Evolutionary conservation across 2,113 vertebrate species (phyloP).

Genomic region (Pipa parva): DNA sequence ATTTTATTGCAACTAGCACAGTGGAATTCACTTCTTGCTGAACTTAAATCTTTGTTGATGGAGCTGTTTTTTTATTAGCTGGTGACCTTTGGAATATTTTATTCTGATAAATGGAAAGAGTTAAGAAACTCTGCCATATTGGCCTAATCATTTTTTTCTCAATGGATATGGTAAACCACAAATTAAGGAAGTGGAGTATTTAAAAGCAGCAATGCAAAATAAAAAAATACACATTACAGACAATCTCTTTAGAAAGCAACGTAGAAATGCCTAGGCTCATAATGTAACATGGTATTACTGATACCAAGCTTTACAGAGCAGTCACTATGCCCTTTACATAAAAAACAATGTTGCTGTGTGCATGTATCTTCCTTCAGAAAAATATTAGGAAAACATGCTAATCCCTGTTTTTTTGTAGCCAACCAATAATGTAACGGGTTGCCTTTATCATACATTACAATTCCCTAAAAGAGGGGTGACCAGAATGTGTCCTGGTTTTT

Average conservation of each 20-base stretch:
- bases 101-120: conserved; percentile 21
- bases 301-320: no score
- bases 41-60: conserved; percentile 2
- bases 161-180: background rate
- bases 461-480: no score
- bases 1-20: conserved; percentile 11
- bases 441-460: no score
- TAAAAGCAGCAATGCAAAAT: background rate
- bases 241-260: background rate
- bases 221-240: background rate
- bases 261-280: background rate
- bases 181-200: background rate
- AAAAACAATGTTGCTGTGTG: no score
- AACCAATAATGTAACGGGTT: no score
- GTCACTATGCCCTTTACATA: no score
- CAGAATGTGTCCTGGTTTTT: no score
- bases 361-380: no score
- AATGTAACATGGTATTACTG: no score
- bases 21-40: conserved; percentile 12
- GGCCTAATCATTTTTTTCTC: background rate
- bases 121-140: conserved; percentile 2
- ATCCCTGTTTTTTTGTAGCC: no score
- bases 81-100: conserved; percentile 9
- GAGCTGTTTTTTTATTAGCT: conserved; percentile 7
- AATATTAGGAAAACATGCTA: no score